phyloP scores from a whole-genome alignment of 2,113 vertebrate species.

The Ptilonorhynchus violaceus region DNA sequence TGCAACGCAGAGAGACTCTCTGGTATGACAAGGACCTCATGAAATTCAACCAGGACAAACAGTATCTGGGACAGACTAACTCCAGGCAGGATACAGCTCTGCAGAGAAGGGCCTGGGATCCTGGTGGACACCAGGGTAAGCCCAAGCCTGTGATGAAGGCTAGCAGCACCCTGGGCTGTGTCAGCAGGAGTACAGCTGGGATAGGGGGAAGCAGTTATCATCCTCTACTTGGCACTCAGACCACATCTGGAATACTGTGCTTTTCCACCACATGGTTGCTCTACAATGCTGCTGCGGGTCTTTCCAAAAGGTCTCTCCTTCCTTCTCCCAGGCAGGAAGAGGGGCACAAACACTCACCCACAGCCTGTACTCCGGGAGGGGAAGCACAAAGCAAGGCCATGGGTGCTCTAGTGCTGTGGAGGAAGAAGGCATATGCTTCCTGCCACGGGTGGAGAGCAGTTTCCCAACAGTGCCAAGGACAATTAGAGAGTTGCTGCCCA shows the following conservation, averaged over 20 bases:
- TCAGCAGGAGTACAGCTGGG: neutral
- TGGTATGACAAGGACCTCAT: neutral
- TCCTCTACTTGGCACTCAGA: neutral
- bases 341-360: neutral
- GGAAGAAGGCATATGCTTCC: conserved; percentile 18
- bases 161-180: neutral
- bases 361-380: neutral
- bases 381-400: neutral
- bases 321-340: neutral
- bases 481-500: neutral
- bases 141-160: neutral
- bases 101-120: fast-evolving
- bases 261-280: neutral
- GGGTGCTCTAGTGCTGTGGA: neutral
- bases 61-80: neutral
- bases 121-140: neutral
- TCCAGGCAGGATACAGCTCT: neutral
- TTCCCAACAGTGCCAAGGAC: neutral
- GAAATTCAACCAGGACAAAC: neutral
- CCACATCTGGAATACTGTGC: neutral
- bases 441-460: neutral
- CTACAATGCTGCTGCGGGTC: neutral
- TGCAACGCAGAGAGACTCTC: neutral
- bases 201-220: neutral
- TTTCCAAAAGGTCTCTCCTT: neutral